phyloP scores from a whole-genome alignment of 2,888 invertebrate species.

The Fabriciana adippe region DNA sequence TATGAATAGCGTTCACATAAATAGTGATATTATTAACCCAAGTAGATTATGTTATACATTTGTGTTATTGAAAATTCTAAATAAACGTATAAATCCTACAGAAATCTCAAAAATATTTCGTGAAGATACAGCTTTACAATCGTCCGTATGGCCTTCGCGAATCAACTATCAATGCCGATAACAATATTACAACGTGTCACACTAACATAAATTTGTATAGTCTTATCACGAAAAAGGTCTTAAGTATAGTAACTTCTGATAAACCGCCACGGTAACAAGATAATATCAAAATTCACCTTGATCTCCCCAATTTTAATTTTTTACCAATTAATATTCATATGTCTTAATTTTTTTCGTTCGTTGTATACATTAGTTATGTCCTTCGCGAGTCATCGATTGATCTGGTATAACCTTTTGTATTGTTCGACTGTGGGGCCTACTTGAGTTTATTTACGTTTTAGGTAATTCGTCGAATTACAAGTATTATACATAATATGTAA shows the following conservation, averaged over 20 bases:
- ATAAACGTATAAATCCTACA: background rate
- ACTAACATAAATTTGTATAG: conserved; percentile 79
- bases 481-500: background rate
- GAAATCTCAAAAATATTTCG: conserved; percentile 20
- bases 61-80: background rate
- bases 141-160: conserved; percentile 66
- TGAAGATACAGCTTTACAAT: conserved; percentile 55
- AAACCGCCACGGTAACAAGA: conserved; percentile 67
- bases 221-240: conserved; percentile 72
- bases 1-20: conserved; percentile 27
- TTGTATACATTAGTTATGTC: conserved; percentile 14
- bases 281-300: conserved; percentile 48
- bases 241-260: conserved; percentile 59
- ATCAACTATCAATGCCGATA: conserved; percentile 72
- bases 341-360: conserved; percentile 30
- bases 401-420: conserved; percentile 14
- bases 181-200: conserved; percentile 74
- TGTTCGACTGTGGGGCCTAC: conserved; percentile 14
- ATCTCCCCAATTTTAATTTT: conserved; percentile 32
- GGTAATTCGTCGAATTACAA: conserved; percentile 2
- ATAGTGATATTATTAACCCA: conserved; percentile 4
- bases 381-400: conserved; percentile 18
- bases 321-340: conserved; percentile 23
- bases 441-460: conserved; percentile 20
- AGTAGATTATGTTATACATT: conserved; percentile 3